phyloP scores from a whole-genome alignment of 2,113 vertebrate species.

The Corvus cornix region DNA sequence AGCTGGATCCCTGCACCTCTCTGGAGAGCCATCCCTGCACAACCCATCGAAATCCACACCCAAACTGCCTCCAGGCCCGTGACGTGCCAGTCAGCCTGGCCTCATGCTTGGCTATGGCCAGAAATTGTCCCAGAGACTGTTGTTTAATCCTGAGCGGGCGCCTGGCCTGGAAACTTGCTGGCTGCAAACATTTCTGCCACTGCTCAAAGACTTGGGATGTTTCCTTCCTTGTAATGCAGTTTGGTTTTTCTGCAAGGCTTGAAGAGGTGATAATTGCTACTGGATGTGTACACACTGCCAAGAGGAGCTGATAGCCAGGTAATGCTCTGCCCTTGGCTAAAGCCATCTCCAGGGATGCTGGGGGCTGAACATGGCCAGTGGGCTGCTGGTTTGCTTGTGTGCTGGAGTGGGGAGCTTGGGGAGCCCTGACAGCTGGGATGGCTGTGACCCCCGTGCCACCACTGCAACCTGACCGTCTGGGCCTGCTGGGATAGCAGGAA shows the following conservation, averaged over 20 bases:
- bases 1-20: not conserved
- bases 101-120: not conserved
- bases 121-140: not conserved
- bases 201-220: not conserved
- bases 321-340: not conserved
- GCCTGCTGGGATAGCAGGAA: not conserved
- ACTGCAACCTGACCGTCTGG: not conserved
- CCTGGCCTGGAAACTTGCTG: conserved; percentile 38
- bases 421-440: not conserved
- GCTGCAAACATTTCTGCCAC: conserved; percentile 10
- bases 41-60: not conserved
- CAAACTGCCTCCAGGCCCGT: not conserved
- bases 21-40: not conserved
- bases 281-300: not conserved
- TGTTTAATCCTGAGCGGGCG: not conserved
- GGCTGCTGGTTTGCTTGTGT: not conserved
- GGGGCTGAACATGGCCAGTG: not conserved
- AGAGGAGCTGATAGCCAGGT: not conserved
- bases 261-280: conserved; percentile 14
- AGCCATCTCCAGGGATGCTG: not conserved
- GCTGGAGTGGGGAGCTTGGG: accelerated
- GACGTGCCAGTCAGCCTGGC: not conserved
- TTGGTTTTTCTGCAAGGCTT: not conserved
- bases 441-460: not conserved
- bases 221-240: not conserved